Conservation (phyloP, 1,140 invertebrate species). For the Drosophila oshimai region DNA sequence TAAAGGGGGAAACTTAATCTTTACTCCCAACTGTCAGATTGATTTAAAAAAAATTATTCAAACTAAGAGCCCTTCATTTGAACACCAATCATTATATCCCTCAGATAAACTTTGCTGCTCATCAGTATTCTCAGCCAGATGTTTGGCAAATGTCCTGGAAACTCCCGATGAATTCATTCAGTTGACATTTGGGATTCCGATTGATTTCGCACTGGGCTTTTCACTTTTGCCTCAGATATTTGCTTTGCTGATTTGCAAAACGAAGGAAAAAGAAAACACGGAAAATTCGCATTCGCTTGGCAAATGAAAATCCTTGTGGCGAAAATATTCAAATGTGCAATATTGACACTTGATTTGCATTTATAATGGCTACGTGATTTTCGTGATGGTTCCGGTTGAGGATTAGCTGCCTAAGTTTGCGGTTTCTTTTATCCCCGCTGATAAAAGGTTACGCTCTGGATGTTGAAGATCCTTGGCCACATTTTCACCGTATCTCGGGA, state of each 20-base stretch:
- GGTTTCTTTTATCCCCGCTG: conserved; percentile 14
- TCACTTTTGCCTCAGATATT: conserved; percentile 37
- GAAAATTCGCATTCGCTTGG: conserved; percentile 52
- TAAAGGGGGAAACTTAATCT: no score
- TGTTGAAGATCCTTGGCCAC: neutral
- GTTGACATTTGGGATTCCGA: conserved; percentile 72
- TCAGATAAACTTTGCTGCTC: neutral
- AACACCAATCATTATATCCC: conserved; percentile 1
- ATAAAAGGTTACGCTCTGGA: conserved; percentile 2
- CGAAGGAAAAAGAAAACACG: conserved; percentile 7
- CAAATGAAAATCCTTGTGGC: conserved; percentile 61
- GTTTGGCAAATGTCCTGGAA: conserved; percentile 45
- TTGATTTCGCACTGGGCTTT: conserved; percentile 49
- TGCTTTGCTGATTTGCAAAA: conserved; percentile 69
- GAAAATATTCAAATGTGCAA: conserved; percentile 59
- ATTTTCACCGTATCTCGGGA: conserved; percentile 12
- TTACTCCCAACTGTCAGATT: no score
- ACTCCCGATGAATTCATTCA: conserved; percentile 40
- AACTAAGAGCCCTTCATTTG: conserved; percentile 1
- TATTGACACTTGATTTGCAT: conserved; percentile 80
- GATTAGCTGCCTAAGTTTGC: conserved; percentile 21
- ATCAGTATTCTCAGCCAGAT: conserved; percentile 47
- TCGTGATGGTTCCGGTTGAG: conserved; percentile 16
- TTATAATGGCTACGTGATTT: conserved; percentile 76
- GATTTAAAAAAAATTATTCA: neutral